Base-by-base conservation (phyloP, 2,113 vertebrate genomes). In the Lycocorax pyrrhopterus region DNA sequence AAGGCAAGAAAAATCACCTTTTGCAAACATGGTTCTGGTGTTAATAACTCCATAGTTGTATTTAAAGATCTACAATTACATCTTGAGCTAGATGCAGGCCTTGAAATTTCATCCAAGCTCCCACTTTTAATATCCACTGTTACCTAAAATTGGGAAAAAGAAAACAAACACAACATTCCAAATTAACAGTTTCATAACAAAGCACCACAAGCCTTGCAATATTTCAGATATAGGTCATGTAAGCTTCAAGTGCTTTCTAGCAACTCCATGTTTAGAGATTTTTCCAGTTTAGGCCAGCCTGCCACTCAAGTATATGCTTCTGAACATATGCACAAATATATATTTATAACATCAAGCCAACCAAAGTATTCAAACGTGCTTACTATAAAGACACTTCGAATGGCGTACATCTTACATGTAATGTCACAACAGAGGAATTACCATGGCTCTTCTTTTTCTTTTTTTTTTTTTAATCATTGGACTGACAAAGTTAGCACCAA, bases 51-150 rank as follows among this genome's bases (percentile, higher is more conserved):
- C 76, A 99, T 87, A 47, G 97, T 95, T 41, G 94, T 73, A 92
- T 84, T 98, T 77, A 98, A 98, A 82, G 92, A 94, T 51, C 92
- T 97, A 94, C 93, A 98, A 4, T 94, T 97, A 59, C 84, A 81
- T 79, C 95, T 97, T 79, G 97, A 98, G 66, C 74, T 96, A 72
- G 97, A 98, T 59, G 97, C 94, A 89, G 98, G 97, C 59, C 98
- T 97, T 83, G 98, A 98, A 94, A 99, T 99, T 71, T 97, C 92
- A 53, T 98, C 98, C 67, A 98, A 93, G 79, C 67, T 98, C 16
- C 98, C 98, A 92, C 93, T 98, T 78, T 96, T 96, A 67, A 98
- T 98, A 97, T 98, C 98, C 98, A 99, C 98, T 71, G 23, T 71
- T 53, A 77, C 73, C 82, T 97, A 90, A 86, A 90, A 84, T 2